Conservation (phyloP, 2,797 vertebrate species). For the Sardinella longiceps region DNA sequence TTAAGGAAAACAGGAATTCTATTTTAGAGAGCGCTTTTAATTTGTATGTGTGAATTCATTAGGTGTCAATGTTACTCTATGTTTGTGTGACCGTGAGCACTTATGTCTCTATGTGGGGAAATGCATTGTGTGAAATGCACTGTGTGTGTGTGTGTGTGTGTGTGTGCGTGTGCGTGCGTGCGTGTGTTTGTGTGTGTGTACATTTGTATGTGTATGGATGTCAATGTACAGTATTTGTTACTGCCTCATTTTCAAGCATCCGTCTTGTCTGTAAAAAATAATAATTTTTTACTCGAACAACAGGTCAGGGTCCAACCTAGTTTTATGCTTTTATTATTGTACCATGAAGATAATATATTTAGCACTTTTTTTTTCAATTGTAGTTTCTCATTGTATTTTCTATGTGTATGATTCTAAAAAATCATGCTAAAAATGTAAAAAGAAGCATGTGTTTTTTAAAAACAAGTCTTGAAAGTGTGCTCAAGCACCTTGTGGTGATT, state of each 20-base stretch:
- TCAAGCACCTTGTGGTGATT: conserved; percentile 30
- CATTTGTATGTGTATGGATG: conserved; percentile 16
- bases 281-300: conserved; percentile 55
- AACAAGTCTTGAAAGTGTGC: conserved; percentile 38
- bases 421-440: conserved; percentile 46
- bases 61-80: conserved; percentile 55
- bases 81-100: conserved; percentile 41
- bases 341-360: conserved; percentile 61
- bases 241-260: conserved; percentile 42
- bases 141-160: conserved; percentile 37
- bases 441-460: conserved; percentile 45
- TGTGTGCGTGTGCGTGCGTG: conserved; percentile 8
- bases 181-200: conserved; percentile 35
- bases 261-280: conserved; percentile 42
- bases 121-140: neutral
- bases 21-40: conserved; percentile 62
- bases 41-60: conserved; percentile 45
- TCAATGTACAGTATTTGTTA: conserved; percentile 39
- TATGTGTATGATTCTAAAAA: conserved; percentile 43
- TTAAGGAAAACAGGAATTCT: conserved; percentile 53
- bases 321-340: conserved; percentile 49
- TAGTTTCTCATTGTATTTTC: conserved; percentile 55
- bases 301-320: conserved; percentile 47
- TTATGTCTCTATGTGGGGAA: conserved; percentile 23
- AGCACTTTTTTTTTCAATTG: conserved; percentile 47